These are phyloP conservation scores for Tetranychus truncatus DNA, from an alignment of 2,888 invertebrate species.

Conservation along the genomic window DNA sequence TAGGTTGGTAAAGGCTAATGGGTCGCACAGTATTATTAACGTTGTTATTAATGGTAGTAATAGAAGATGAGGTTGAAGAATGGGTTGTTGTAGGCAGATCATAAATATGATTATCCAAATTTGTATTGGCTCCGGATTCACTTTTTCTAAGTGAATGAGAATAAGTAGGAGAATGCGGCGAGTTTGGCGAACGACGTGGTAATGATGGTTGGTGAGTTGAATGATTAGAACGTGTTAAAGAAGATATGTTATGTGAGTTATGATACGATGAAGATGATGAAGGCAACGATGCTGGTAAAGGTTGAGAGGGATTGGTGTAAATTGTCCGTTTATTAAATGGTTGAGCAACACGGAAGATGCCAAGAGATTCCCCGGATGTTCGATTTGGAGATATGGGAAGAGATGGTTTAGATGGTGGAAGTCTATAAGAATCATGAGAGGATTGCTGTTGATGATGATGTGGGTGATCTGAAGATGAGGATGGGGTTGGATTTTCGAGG, in stretches of 20 bases:
- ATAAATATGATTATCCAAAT: not conserved
- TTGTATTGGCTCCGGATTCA: not conserved
- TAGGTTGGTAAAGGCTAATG: not conserved
- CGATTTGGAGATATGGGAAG: not conserved
- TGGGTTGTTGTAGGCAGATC: not conserved
- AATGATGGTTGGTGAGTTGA: not conserved
- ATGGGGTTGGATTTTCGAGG: not conserved
- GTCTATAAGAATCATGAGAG: not conserved
- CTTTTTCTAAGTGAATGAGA: not conserved
- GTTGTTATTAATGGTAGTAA: not conserved
- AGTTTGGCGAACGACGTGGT: slow-evolving; percentile 2
- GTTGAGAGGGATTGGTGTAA: not conserved
- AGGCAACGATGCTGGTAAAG: not conserved
- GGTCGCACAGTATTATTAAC: not conserved
- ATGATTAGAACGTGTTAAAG: not conserved
- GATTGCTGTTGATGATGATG: slow-evolving; percentile 6
- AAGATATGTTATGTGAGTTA: not conserved
- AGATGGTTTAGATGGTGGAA: slow-evolving; percentile 3
- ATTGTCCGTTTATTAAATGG: not conserved
- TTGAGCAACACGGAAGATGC: slow-evolving; percentile 9
- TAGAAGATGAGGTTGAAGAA: not conserved
- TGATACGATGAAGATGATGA: not conserved
- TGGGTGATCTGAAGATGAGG: not conserved
- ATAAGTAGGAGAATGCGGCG: not conserved
- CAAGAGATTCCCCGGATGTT: not conserved